Evolutionary conservation across 2,797 vertebrate species (phyloP), one percentile per base, ranked within the genome.

Genomic region (Telmatherina bonti): DNA sequence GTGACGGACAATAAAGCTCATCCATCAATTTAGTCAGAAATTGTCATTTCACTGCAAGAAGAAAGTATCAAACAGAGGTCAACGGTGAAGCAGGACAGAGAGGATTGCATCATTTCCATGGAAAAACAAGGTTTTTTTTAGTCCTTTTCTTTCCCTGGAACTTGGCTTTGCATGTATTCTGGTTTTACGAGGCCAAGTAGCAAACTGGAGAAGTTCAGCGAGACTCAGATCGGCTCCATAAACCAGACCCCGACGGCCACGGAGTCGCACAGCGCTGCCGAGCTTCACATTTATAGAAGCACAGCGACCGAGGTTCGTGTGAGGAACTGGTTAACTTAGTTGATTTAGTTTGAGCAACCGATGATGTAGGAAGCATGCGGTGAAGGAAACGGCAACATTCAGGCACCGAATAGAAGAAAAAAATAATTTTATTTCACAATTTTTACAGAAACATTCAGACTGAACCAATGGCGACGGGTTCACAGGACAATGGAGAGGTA

Each of bases 401-500:
- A 52, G 15, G 33, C 0, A 2, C 49, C 31, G 16, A 43, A 87
- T 78, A 64, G 20, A 65, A 16, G 41, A 77, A 30, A 59, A 54
- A 78, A 67, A 43, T 58, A 0, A 1, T 13, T 91, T 92, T 92
- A 92, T 90, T 92, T 62, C 38, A 79, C 24, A 72, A 64, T 2
- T 83, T 13, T 81, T 1, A 79, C 9, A 66, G 13, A 47, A 68
- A 65, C 52, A 65, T 13, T 38, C 4, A 0, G 58, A 38, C 16
- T 0, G n/a, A 30, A 52, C n/a, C 30, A 49, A 15, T 70, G 38
- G 15, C 52, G 36, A 43, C 16, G n/a, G 7, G 0, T 49, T 93
- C 76, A 95, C 29, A 95, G 75, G 54, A 94, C 81, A 15, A 94
- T 45, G 11, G 93, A 91, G 38, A 94, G 81, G 80, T 91, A 93